Conservation (phyloP, 1,140 invertebrate species). For the Drosophila dunni region DNA sequence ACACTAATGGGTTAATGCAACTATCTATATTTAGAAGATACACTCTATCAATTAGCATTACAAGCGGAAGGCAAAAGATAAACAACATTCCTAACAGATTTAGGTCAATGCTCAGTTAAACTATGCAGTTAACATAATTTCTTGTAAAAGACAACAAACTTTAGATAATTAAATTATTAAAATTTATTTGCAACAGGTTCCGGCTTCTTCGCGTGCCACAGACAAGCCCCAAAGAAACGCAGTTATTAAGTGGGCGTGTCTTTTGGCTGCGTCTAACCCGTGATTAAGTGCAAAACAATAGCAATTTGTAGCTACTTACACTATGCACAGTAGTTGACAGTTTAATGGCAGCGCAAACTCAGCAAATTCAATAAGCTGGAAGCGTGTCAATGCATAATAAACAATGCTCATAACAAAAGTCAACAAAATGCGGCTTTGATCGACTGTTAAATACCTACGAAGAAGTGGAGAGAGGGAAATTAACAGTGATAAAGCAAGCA, state of each 20-base stretch:
- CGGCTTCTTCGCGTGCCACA: neutral
- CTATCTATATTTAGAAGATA: constrained; percentile 71
- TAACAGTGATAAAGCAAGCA: neutral
- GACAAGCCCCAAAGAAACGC: neutral
- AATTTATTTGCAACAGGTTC: constrained; percentile 4
- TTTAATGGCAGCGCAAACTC: constrained; percentile 1
- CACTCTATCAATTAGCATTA: constrained; percentile 21
- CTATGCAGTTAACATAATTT: neutral
- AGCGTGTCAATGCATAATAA: constrained; percentile 24
- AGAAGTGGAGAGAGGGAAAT: neutral
- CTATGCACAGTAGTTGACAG: constrained; percentile 33
- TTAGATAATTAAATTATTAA: neutral
- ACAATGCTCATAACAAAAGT: neutral
- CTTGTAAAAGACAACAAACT: neutral
- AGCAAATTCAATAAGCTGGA: constrained; percentile 20
- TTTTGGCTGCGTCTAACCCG: neutral
- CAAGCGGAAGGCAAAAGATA: neutral
- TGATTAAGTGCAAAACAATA: constrained; percentile 36
- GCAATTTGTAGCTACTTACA: neutral
- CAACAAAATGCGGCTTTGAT: neutral
- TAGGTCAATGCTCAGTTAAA: constrained; percentile 8
- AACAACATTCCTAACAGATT: constrained; percentile 1
- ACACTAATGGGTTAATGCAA: constrained; percentile 69
- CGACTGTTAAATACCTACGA: neutral
- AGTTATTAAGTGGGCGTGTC: neutral